A percentile compares a stretch with the other conserved stretches of the same genome.
Evolutionary conservation across 2,797 vertebrate genomes (phyloP).

Genomic region (Alfaro cultratus): DNA sequence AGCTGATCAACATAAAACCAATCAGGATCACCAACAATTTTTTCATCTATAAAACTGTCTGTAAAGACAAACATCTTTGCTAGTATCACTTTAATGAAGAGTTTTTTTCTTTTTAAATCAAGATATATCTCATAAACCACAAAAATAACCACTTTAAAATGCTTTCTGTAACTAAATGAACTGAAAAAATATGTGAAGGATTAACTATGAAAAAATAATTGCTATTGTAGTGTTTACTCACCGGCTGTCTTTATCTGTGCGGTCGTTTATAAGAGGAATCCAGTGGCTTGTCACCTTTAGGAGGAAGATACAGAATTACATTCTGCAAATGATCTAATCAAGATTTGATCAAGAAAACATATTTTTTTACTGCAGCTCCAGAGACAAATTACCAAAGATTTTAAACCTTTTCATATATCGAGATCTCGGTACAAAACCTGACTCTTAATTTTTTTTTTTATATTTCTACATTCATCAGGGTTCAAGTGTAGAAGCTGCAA

Average conservation of each 20-base stretch:
- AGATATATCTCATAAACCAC: not conserved
- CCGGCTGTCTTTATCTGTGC: constrained; percentile 99
- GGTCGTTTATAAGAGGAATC: constrained; percentile 98
- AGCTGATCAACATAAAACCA: not conserved
- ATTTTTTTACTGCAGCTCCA: not conserved
- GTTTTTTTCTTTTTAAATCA: not conserved
- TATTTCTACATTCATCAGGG: not conserved
- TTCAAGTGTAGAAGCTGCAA: not conserved
- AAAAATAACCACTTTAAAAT: not conserved
- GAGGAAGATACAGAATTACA: constrained; percentile 34
- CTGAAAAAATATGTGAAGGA: not conserved
- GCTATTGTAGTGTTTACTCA: constrained; percentile 59
- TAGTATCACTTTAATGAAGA: not conserved
- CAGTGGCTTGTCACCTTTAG: constrained; percentile 96
- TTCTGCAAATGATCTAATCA: not conserved
- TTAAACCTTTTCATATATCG: not conserved
- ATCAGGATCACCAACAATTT: not conserved
- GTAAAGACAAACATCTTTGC: not conserved
- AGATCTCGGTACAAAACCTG: not conserved
- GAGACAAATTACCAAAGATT: not conserved
- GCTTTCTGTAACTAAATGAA: not conserved
- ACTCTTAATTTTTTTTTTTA: not conserved
- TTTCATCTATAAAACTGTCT: not conserved
- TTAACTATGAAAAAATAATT: not conserved
- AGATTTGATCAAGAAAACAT: not conserved